Evolutionary conservation across 2,888 invertebrate genomes (phyloP).

Genomic region (Pocota personata): DNA sequence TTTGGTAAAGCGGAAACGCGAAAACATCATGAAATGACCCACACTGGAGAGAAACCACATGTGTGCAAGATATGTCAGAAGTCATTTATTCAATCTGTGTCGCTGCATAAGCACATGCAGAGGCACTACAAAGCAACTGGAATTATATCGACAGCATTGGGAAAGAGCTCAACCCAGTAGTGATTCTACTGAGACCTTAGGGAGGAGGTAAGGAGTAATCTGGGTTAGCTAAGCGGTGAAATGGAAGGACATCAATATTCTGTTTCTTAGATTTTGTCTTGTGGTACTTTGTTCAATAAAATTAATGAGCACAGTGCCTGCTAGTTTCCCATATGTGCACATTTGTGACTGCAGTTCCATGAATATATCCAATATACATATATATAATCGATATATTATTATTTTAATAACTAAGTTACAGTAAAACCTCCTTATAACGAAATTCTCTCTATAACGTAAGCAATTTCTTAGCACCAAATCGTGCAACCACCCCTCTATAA

Average conservation of each 20-base stretch:
- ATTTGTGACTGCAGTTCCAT: too few species aligned
- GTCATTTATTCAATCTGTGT: slow-evolving; percentile 80
- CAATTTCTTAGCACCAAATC: too few species aligned
- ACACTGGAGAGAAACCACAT: slow-evolving; percentile 81
- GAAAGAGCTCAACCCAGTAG: neutral
- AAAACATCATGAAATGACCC: slow-evolving; percentile 82
- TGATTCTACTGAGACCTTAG: neutral
- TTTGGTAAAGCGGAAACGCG: slow-evolving; percentile 81
- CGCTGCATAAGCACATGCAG: slow-evolving; percentile 80
- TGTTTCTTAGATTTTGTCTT: too few species aligned
- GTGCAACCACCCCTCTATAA: too few species aligned
- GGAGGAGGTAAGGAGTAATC: neutral
- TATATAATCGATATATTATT: too few species aligned
- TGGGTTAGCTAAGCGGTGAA: neutral
- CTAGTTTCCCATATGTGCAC: too few species aligned
- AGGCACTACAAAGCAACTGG: slow-evolving; percentile 77
- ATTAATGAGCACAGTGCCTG: neutral
- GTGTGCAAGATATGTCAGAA: slow-evolving; percentile 80
- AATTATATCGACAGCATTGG: neutral
- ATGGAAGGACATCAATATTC: neutral
- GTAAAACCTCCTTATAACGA: too few species aligned
- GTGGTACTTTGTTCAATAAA: neutral
- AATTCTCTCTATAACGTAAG: too few species aligned
- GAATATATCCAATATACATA: too few species aligned
- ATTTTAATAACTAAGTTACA: too few species aligned